phyloP scores from a whole-genome alignment of 2,888 invertebrate species.

The Apotomis capreana region DNA sequence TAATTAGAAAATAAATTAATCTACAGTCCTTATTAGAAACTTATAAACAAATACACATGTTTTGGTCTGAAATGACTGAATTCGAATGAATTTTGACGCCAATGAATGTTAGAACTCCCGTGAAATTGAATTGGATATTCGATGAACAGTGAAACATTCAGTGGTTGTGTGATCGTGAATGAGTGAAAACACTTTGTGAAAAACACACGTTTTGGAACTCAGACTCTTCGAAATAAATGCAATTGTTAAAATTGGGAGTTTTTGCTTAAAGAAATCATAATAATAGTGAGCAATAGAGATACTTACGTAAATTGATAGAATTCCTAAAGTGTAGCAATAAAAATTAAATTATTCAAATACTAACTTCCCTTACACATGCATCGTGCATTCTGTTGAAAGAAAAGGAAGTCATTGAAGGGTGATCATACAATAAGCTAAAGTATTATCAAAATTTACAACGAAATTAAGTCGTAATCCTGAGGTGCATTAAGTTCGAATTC shows the following conservation, averaged over 20 bases:
- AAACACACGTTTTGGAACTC: slow-evolving; percentile 19
- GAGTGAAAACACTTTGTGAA: slow-evolving; percentile 45
- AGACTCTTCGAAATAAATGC: slow-evolving; percentile 32
- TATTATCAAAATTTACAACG: neutral
- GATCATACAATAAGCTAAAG: neutral
- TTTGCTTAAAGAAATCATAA: slow-evolving; percentile 18
- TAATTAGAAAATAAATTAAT: slow-evolving; percentile 43
- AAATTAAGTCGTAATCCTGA: neutral
- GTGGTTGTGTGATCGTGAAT: slow-evolving; percentile 27
- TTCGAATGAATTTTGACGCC: slow-evolving; percentile 43
- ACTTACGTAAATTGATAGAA: slow-evolving; percentile 30
- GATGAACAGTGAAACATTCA: slow-evolving; percentile 29
- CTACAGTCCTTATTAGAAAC: slow-evolving; percentile 40
- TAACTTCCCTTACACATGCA: slow-evolving; percentile 27
- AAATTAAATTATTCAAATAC: slow-evolving; percentile 23
- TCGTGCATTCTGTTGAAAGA: slow-evolving; percentile 12
- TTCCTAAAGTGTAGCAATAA: slow-evolving; percentile 27
- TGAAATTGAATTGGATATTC: slow-evolving; percentile 33
- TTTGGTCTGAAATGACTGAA: slow-evolving; percentile 55
- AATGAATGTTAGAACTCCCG: slow-evolving; percentile 45
- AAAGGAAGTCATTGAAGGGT: neutral
- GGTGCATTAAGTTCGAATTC: neutral
- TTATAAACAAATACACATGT: slow-evolving; percentile 45
- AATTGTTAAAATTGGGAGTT: slow-evolving; percentile 22
- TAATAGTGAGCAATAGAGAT: slow-evolving; percentile 33